Evolutionary conservation across 1,140 invertebrate genomes (phyloP), one percentile per base, ranked within the genome.

Genomic region (Neodiprion fabricii): DNA sequence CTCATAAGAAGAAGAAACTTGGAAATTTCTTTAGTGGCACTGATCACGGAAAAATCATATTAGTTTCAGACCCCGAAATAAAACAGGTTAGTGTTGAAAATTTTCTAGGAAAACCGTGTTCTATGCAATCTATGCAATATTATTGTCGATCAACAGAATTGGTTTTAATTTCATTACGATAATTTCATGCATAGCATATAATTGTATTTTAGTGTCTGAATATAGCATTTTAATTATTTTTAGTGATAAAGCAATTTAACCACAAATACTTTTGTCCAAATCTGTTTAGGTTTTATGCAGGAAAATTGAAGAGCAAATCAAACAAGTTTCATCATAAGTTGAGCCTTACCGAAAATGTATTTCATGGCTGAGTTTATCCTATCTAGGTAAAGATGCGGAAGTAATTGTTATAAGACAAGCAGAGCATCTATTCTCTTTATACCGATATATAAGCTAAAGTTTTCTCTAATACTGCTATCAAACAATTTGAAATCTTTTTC

Each of bases 21-120:
- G 87, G 88, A 12, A 79, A 79, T 48, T 77, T 91, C 9, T 92
- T 92, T 79, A 86, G 89, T 50, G 86, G 81, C 21, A 78, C 81
- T 11, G 89, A 90, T 65, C 85, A 85, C 50, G 88, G 86, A 11
- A 91, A 91, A 84, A 78, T 89, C 73, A 82, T 92, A 48, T 74
- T 89, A 14, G 87, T 91, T 76, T 72, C 77, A 0, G 86, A 90
- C 67, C 14, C 40, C 11, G 12, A 23, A 7, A 14, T 14, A 12
- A 69, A 8, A 69, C 10, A 69, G 17, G 40, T 69, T 12, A 21
- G 40, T 69, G 7, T 12, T 10, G 5, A 14, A 61, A 61, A 14
- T 61, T 17, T 61, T 61, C 53, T 61, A 12, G 11, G 53, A 61
- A 61, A 61, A 61, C 53, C 28, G 0, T 40, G 28, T 40, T 40